These are phyloP conservation scores for Mobula birostris DNA, from an alignment of 2,113 vertebrate species.

Conservation along the genomic window DNA sequence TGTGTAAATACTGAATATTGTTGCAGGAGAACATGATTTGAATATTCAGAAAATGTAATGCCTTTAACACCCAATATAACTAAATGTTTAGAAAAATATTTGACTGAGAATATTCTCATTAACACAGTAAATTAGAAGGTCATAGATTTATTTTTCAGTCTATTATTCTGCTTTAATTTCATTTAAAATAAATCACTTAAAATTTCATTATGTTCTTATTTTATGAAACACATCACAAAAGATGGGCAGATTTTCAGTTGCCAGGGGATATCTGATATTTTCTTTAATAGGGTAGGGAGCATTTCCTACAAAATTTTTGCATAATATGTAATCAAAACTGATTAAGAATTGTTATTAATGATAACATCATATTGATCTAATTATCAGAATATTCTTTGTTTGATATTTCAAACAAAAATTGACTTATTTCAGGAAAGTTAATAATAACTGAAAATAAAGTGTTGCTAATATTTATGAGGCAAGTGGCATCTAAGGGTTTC, in stretches of 20 bases:
- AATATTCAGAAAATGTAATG: neutral
- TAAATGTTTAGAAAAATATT: neutral
- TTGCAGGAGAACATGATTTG: neutral
- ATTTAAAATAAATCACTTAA: neutral
- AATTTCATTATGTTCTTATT: neutral
- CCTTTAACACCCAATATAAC: neutral
- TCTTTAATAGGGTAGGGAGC: neutral
- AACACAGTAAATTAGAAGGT: neutral
- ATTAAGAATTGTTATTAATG: neutral
- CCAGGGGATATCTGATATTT: neutral
- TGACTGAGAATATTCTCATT: neutral
- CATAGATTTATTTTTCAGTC: neutral
- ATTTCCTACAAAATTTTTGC: neutral
- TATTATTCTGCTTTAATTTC: neutral
- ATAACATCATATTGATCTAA: neutral
- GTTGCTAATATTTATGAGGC: too few relatives aligned
- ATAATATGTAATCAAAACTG: neutral
- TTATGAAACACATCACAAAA: neutral
- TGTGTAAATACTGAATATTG: too few relatives aligned
- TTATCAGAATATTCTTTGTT: neutral
- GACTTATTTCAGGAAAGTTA: neutral
- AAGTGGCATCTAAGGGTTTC: too few relatives aligned
- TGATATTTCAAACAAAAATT: neutral
- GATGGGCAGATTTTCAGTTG: neutral
- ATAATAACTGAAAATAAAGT: too few relatives aligned